Percentiles rank a stretch among this genome's conserved stretches.
phyloP scores from a whole-genome alignment of 2,797 vertebrate species.

The Graptemys geographica region DNA sequence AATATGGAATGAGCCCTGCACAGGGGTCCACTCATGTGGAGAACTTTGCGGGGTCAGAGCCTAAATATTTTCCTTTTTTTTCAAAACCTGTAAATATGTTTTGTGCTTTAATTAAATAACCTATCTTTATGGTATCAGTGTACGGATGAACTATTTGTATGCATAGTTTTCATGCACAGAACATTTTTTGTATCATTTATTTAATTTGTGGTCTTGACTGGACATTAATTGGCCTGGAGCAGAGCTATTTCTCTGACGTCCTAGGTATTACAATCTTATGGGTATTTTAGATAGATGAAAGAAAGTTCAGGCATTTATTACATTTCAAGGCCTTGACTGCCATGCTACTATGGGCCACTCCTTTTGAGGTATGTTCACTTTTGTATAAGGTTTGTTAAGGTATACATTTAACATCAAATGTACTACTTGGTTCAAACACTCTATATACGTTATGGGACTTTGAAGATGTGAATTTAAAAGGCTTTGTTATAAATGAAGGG shows the following conservation, averaged over 20 bases:
- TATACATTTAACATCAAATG: background rate
- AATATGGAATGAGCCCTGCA: background rate
- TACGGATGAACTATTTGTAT: accelerated
- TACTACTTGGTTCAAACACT: background rate
- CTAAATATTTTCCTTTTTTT: background rate
- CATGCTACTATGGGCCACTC: slow-evolving; percentile 50
- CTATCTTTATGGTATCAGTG: accelerated
- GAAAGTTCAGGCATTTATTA: background rate
- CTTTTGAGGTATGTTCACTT: slow-evolving; percentile 50
- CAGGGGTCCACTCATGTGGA: background rate
- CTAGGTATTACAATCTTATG: background rate
- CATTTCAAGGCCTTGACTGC: slow-evolving; percentile 24
- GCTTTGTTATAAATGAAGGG: slow-evolving; percentile 24
- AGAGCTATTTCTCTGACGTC: background rate
- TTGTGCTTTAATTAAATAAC: accelerated
- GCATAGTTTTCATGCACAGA: accelerated
- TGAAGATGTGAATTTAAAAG: slow-evolving; percentile 52
- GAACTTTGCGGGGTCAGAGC: background rate
- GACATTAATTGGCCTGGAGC: background rate
- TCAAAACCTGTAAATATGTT: accelerated
- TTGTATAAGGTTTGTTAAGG: slow-evolving; percentile 42
- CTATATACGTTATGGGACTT: background rate
- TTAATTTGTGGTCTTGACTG: accelerated
- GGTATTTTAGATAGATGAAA: background rate
- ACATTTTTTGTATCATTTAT: accelerated